Evolutionary conservation across 2,888 invertebrate species (phyloP), one percentile per base, ranked within the genome.

Genomic region (Lasioglossum marginatum): DNA sequence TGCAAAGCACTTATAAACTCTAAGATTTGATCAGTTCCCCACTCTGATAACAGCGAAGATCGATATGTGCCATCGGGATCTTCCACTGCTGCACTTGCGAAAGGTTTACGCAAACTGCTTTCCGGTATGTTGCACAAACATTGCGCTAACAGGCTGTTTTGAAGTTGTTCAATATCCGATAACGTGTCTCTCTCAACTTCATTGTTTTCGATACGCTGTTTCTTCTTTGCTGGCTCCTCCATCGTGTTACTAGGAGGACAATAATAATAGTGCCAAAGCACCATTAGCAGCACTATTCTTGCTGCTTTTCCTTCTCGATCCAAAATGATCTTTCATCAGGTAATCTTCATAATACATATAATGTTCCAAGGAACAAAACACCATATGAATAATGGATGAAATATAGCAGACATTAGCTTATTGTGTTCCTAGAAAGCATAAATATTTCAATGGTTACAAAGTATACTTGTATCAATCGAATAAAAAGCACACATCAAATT

Each of bases 201-300:
- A 90, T 97, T 97, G 52, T 93, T 95, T 85, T 95, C 96, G 91
- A 97, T 97, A 93, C 97, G 97, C 94, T 97, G 97, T 94, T 98
- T 97, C 96, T 98, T 98, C 95, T 97, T 98, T 92, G 97, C 97
- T 90, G 98, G 98, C 96, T 98, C 98, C 95, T 98, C 97, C 97
- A 97, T 97, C 92, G 95, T 96, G 95, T 96, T 96, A 95, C 96
- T 95, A 95, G 96, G 95, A 95, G 95, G 95, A 95, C 95, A 95
- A 95, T 94, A 96, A 93, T 95, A 94, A 91, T 96, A 95, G 93
- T 96, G 96, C 95, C 96, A 96, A 95, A 97, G 96, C 96, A 97
- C 97, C 97, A 97, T 97, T 95, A 95, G 95, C 95, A 92, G 88
- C 87, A 85, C 71, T 88, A 72, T 76, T 80, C 60, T 81, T 87